Base-by-base conservation (phyloP, 1,140 invertebrate genomes). In the Pseudobourletiella spinata region DNA sequence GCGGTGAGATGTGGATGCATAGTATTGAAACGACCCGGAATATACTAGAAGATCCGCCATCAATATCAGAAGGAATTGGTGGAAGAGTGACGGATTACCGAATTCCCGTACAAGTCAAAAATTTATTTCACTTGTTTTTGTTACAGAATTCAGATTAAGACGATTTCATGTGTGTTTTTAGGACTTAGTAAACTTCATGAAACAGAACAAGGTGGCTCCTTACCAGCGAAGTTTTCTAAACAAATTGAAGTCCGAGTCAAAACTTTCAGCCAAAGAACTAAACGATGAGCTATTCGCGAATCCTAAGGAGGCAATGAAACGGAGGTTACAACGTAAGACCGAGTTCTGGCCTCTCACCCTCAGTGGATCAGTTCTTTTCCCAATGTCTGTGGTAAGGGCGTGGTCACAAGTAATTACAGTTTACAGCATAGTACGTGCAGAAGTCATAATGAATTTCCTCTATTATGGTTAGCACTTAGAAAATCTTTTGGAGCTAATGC, bases 1-100 rank as follows among this genome's bases (percentile, higher is more conserved):
- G 91, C 1, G 92, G 92, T 2, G 94, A 97, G 78, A 91, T 98
- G 67, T 97, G 93, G 76, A 91, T 98, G 64, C 93, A 97, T 69
- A 89, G 89, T 2, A 76, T 97, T 26, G 86, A 85, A 16, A 92
- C 89, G 0, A 80, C 83, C 3, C 81, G 91, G 48, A 91, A 89
- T 43, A 85, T 92, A 3, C 79, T 96, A 50, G 95, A 97, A 76
- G 93, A 97, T 77, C 91, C 92, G 8, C 94, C 94, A 0, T 91
- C 91, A 1, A 93, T 97, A 26, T 91, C 85, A 60, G 93, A 97
- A 77, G 92, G 93, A 0, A 84, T 85, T 63, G 93, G 93, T 6
- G 94, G 94, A 0, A 79, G 92, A 58, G 87, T 97, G 2, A 91
- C 91, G 0, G 93, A 97, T 76, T 98, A 97, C 73, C 81, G 88